Evolutionary conservation across 1,140 invertebrate genomes (phyloP).

Genomic region (Dryas iulia): DNA sequence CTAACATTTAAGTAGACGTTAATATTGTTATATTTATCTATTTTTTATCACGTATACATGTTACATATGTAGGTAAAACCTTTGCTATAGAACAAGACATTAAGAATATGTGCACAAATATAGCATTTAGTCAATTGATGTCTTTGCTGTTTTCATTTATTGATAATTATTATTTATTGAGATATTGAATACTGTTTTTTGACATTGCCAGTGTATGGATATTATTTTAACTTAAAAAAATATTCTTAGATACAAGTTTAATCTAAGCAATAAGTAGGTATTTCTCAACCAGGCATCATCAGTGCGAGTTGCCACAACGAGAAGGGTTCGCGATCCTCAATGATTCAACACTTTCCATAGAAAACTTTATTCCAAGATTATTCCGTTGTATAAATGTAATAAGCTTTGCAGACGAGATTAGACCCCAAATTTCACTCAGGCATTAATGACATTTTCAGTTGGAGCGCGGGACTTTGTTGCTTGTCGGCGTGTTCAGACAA

Average conservation of each 20-base stretch:
- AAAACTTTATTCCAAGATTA: conserved; percentile 80
- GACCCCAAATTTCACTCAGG: conserved; percentile 76
- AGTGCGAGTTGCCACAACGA: conserved; percentile 59
- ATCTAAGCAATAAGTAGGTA: neutral
- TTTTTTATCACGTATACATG: too few species aligned
- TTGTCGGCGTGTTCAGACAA: conserved; percentile 56
- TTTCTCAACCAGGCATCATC: conserved; percentile 13
- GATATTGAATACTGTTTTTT: too few species aligned
- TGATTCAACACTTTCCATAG: conserved; percentile 78
- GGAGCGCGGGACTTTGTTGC: conserved; percentile 61
- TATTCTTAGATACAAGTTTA: neutral
- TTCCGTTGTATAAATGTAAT: conserved; percentile 78
- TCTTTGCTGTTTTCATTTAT: too few species aligned
- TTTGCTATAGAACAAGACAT: too few species aligned
- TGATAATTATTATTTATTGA: too few species aligned
- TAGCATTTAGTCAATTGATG: too few species aligned
- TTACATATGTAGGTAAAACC: too few species aligned
- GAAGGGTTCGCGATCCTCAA: conserved; percentile 74
- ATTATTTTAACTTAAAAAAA: neutral
- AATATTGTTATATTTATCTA: too few species aligned
- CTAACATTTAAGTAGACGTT: too few species aligned
- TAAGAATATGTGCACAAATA: too few species aligned
- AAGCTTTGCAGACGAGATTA: conserved; percentile 78
- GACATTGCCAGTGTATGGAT: too few species aligned
- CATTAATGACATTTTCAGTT: conserved; percentile 79